Percentiles rank a stretch among this genome's conserved stretches.
These are phyloP conservation scores for Meandrina meandrites DNA, from an alignment of 92 coral and sea anemone species.

Conservation along the genomic window DNA sequence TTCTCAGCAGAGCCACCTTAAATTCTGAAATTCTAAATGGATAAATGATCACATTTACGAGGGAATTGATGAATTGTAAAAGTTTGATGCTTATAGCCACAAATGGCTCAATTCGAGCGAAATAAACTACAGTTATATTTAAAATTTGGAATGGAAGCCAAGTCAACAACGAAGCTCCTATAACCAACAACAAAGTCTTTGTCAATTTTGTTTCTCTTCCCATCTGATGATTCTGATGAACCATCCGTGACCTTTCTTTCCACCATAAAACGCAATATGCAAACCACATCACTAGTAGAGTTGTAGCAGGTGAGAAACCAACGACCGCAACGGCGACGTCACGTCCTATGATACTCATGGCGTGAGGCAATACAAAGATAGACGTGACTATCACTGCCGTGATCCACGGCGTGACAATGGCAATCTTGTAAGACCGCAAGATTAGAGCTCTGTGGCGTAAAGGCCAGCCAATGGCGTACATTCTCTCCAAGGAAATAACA, in stretches of 20 bases:
- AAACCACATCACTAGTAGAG: neutral
- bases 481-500: conserved; percentile 11
- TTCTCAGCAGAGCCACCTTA: neutral
- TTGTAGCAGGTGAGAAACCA: no score
- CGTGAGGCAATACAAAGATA: neutral
- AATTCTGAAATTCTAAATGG: neutral
- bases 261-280: conserved; percentile 10
- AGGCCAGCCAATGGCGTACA: conserved; percentile 26
- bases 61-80: neutral
- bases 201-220: conserved; percentile 6
- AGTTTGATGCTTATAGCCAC: neutral
- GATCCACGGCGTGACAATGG: conserved; percentile 1
- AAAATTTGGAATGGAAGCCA: neutral
- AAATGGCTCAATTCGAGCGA: neutral
- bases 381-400: neutral
- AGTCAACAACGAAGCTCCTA: neutral
- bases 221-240: neutral
- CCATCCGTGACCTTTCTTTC: neutral
- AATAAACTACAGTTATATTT: neutral
- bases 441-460: neutral
- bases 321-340: neutral
- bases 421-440: neutral
- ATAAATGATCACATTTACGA: neutral
- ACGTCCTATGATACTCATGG: neutral
- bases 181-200: neutral